phyloP scores from a whole-genome alignment of 2,888 invertebrate species.

The Stenichneumon culpator region DNA sequence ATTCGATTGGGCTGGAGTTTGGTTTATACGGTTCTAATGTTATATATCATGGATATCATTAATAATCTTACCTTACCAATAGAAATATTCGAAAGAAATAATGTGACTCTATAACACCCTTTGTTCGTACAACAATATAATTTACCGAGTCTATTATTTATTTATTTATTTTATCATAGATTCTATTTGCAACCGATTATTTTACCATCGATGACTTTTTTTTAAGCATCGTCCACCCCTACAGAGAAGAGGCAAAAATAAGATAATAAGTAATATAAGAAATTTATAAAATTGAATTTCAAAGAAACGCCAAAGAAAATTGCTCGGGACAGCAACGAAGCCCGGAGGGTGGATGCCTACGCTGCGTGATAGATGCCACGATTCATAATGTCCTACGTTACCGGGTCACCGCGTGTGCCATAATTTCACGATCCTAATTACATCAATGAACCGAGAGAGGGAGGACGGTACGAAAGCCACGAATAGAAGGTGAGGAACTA shows the following conservation, averaged over 20 bases:
- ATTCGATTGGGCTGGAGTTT: too few relatives aligned
- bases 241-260: conserved; percentile 42
- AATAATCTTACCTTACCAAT: too few relatives aligned
- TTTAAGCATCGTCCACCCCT: too few relatives aligned
- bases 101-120: too few relatives aligned
- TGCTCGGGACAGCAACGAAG: not conserved
- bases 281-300: conserved; percentile 14
- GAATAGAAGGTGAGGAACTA: not conserved
- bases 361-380: conserved; percentile 67
- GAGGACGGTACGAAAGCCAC: conserved; percentile 17
- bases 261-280: not conserved
- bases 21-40: too few relatives aligned
- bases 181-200: too few relatives aligned
- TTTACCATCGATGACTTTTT: too few relatives aligned
- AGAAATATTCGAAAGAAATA: too few relatives aligned
- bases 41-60: too few relatives aligned
- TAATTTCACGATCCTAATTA: conserved; percentile 48
- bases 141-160: too few relatives aligned
- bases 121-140: too few relatives aligned
- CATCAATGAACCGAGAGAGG: conserved; percentile 23
- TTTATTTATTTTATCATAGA: too few relatives aligned
- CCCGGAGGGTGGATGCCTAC: conserved; percentile 16
- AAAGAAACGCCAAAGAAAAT: not conserved
- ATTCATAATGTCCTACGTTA: conserved; percentile 65
- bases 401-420: conserved; percentile 54